Conservation (phyloP, 2,797 vertebrate genomes). For the Arnoldichthys spilopterus region DNA sequence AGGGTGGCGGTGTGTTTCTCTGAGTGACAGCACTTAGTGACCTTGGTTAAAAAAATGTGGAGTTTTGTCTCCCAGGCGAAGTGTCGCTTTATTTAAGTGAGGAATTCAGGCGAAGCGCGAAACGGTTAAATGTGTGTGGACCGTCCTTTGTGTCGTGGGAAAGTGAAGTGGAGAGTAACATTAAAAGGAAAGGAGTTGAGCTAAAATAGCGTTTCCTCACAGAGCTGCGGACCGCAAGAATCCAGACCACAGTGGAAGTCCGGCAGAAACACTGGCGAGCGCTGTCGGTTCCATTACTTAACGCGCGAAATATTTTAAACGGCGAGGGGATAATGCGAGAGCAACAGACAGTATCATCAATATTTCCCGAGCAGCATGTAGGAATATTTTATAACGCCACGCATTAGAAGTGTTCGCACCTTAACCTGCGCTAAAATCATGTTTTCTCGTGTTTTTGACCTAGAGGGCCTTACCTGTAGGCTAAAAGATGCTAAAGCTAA, state of each 20-base stretch:
- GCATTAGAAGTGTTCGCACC: not conserved
- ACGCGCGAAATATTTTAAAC: too few relatives aligned
- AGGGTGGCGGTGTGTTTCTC: not conserved
- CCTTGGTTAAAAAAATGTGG: not conserved
- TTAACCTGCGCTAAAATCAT: not conserved
- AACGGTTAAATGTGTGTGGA: slow-evolving; percentile 27
- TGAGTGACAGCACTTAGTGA: not conserved
- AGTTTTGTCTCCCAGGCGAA: not conserved
- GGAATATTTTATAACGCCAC: slow-evolving; percentile 1
- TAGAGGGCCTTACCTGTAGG: not conserved
- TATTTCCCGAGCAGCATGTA: not conserved
- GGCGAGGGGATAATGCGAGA: slow-evolving; percentile 8
- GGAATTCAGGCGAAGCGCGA: not conserved
- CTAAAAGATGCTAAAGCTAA: not conserved
- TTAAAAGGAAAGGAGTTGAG: slow-evolving; percentile 54
- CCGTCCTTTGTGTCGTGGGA: slow-evolving; percentile 47
- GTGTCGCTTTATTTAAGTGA: not conserved
- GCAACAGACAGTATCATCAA: not conserved
- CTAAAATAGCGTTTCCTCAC: slow-evolving; percentile 51
- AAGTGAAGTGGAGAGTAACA: slow-evolving; percentile 46
- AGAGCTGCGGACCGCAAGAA: slow-evolving; percentile 60
- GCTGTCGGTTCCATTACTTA: not conserved
- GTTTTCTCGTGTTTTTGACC: not conserved
- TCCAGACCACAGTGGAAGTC: slow-evolving; percentile 47
- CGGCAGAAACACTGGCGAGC: slow-evolving; percentile 41